Evolutionary conservation across 2,888 invertebrate genomes (phyloP).

Genomic region (Pyrrhosoma nymphula): DNA sequence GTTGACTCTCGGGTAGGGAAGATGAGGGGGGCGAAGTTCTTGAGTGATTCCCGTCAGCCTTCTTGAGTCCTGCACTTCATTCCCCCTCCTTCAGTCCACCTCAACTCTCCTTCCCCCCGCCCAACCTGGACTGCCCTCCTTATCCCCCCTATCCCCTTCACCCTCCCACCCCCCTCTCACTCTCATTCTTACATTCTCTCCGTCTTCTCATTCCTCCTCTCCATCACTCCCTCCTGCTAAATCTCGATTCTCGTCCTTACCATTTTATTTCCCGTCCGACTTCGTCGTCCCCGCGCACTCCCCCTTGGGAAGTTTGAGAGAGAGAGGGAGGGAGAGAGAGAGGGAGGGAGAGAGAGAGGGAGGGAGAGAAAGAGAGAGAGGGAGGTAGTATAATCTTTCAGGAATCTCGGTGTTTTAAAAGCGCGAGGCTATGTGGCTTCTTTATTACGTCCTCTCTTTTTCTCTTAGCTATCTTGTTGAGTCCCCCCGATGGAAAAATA

Average conservation of each 20-base stretch:
- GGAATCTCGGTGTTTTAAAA: slow-evolving; percentile 51
- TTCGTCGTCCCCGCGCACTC: not conserved
- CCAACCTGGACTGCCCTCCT: not conserved
- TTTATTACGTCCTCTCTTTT: not conserved
- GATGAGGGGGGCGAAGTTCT: slow-evolving; percentile 5
- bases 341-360: not conserved
- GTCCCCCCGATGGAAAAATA: not conserved
- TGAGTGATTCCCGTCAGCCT: slow-evolving; percentile 66
- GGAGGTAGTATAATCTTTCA: slow-evolving; percentile 30
- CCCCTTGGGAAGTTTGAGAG: not conserved
- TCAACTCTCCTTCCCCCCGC: not conserved
- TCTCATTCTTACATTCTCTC: slow-evolving; percentile 6
- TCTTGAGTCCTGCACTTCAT: slow-evolving; percentile 48
- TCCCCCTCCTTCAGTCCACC: not conserved
- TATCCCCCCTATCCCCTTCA: not conserved
- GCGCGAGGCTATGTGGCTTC: not conserved
- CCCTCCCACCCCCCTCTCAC: not conserved
- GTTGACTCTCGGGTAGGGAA: not conserved
- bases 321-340: not conserved
- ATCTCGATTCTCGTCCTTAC: slow-evolving; percentile 12
- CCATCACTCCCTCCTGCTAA: not conserved
- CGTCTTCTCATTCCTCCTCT: not conserved
- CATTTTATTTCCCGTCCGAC: slow-evolving; percentile 3
- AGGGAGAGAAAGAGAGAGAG: not conserved
- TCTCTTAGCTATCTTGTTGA: not conserved